phyloP scores from a whole-genome alignment of 2,113 vertebrate species.

The Phrynocephalus versicolor region DNA sequence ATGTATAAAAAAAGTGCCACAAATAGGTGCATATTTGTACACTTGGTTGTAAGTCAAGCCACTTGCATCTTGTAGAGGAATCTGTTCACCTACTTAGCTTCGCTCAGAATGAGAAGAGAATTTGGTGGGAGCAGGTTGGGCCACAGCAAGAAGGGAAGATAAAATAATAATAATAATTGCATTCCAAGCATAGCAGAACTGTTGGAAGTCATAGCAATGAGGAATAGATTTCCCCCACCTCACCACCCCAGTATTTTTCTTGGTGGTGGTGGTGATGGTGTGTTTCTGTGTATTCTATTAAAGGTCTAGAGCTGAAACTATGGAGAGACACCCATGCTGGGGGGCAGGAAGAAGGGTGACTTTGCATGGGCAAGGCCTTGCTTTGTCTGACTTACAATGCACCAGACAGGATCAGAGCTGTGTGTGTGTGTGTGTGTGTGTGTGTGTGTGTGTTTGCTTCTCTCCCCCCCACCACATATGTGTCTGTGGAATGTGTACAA shows the following conservation, averaged over 20 bases:
- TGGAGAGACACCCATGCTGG: too few species aligned
- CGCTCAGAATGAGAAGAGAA: background rate
- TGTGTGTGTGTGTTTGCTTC: background rate
- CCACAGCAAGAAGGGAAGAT: background rate
- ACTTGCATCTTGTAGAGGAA: too few species aligned
- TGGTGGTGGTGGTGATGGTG: too few species aligned
- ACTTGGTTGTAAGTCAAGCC: background rate
- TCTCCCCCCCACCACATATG: too few species aligned
- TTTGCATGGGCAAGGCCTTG: conserved; percentile 31
- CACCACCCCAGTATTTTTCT: conserved; percentile 6
- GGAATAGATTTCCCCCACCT: background rate
- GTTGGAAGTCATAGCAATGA: too few species aligned
- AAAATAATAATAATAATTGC: background rate
- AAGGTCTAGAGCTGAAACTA: conserved; percentile 37
- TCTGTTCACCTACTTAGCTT: background rate
- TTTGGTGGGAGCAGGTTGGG: background rate
- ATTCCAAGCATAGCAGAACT: background rate
- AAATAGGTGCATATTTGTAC: background rate
- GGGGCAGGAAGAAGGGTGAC: conserved; percentile 2
- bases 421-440: conserved; percentile 56
- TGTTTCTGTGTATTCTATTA: conserved; percentile 12
- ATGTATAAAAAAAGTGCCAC: too few species aligned
- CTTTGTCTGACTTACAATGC: conserved; percentile 51
- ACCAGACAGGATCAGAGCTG: conserved; percentile 60
- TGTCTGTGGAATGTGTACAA: conserved; percentile 69